Evolutionary conservation across 2,888 invertebrate species (phyloP).

Genomic region (Cynaeus angustus): DNA sequence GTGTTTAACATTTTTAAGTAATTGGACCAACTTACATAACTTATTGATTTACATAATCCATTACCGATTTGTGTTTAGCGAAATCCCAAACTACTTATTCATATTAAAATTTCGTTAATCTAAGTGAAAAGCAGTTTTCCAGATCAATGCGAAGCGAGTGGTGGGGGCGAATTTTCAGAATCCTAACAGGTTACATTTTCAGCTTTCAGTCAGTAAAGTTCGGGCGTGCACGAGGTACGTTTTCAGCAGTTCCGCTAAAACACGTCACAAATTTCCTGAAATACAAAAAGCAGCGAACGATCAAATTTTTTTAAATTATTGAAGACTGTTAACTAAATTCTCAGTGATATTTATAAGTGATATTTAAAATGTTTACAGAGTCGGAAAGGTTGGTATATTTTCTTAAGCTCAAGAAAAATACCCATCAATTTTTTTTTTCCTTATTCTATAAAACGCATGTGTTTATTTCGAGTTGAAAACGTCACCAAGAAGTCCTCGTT

Average conservation of each 20-base stretch:
- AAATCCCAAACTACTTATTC: conserved; percentile 9
- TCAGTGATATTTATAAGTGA: not conserved
- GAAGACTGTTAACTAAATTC: no score
- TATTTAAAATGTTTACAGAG: no score
- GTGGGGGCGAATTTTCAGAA: conserved; percentile 33
- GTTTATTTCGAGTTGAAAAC: no score
- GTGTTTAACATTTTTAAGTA: not conserved
- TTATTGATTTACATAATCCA: conserved; percentile 1
- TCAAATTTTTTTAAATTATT: no score
- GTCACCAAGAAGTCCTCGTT: no score
- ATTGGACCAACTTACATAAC: conserved; percentile 1
- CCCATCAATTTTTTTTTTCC: no score
- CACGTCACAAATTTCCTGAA: not conserved
- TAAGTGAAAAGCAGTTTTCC: conserved; percentile 25
- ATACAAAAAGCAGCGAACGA: no score
- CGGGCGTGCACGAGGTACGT: conserved; percentile 1
- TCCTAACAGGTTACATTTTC: conserved; percentile 41
- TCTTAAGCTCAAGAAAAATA: no score
- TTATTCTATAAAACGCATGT: no score
- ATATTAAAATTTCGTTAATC: conserved; percentile 28
- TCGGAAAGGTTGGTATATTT: no score
- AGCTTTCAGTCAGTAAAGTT: conserved; percentile 34
- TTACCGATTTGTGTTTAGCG: not conserved
- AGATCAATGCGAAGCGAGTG: conserved; percentile 27
- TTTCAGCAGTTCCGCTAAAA: conserved; percentile 7